Percentiles rank a stretch among this genome's conserved stretches.
Conservation (phyloP, 2,113 vertebrate genomes). For the Cnemophilus loriae region DNA sequence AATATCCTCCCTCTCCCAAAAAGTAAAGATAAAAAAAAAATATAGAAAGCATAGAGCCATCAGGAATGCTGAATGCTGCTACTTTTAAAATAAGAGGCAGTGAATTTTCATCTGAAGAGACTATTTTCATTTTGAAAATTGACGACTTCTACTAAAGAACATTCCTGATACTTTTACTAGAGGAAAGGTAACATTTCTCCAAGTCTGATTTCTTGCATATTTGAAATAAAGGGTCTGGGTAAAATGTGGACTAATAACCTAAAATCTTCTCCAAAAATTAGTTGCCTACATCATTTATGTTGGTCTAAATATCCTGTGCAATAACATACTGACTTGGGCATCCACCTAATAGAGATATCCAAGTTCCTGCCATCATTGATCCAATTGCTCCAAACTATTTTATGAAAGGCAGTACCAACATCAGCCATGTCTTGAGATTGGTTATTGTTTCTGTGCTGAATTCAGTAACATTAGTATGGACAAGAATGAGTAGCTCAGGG, state of each 20-base stretch:
- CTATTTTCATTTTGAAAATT: not conserved
- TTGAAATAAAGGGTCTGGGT: not conserved
- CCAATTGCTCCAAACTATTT: not conserved
- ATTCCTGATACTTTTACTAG: not conserved
- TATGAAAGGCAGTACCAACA: not conserved
- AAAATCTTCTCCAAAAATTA: not conserved
- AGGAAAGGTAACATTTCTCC: not conserved
- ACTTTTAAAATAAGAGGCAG: not conserved
- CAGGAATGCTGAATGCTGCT: not conserved
- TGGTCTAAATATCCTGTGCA: not conserved
- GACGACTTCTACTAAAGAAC: not conserved
- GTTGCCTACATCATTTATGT: not conserved
- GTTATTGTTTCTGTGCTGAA: not conserved
- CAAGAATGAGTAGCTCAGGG: not conserved
- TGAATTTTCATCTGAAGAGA: not conserved
- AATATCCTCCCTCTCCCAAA: not conserved
- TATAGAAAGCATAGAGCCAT: not conserved
- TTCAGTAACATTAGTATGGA: not conserved
- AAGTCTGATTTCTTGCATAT: not conserved
- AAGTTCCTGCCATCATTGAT: not conserved
- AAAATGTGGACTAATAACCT: not conserved
- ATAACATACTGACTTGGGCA: not conserved
- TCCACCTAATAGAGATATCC: not conserved
- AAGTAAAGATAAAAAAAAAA: not conserved
- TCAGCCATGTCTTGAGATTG: not conserved